A percentile compares a stretch with the other conserved stretches of the same genome.
These are phyloP conservation scores for Volucella inflata DNA, from an alignment of 2,888 invertebrate species.

Conservation along the genomic window DNA sequence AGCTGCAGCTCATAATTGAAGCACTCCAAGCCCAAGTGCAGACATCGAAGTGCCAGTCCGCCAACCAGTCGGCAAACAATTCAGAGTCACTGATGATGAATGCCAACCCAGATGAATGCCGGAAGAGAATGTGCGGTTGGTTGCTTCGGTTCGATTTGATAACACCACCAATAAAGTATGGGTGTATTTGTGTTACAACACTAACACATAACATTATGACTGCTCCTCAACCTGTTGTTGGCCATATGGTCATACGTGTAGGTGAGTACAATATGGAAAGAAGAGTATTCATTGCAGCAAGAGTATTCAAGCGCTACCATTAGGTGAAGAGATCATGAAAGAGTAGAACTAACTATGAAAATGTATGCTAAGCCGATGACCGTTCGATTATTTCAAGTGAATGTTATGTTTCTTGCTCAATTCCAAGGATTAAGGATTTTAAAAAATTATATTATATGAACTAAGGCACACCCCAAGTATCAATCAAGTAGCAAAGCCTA, in stretches of 20 bases:
- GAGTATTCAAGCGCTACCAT: conserved; percentile 16
- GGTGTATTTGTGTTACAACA: conserved; percentile 65
- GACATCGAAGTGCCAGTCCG: conserved; percentile 46
- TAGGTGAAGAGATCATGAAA: conserved; percentile 47
- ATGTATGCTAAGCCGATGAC: conserved; percentile 84
- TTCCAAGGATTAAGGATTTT: not conserved
- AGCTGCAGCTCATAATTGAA: conserved; percentile 1
- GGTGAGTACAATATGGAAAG: not conserved
- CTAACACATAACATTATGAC: conserved; percentile 38
- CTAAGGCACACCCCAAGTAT: too few species aligned
- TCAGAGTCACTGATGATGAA: conserved; percentile 66
- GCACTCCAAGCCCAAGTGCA: conserved; percentile 60
- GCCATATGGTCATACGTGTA: not conserved
- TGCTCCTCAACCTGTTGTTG: conserved; percentile 56
- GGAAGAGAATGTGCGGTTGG: conserved; percentile 74
- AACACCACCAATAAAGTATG: conserved; percentile 45
- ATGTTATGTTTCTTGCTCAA: not conserved
- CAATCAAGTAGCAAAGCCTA: not conserved
- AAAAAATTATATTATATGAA: too few species aligned
- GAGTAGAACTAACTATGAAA: conserved; percentile 68
- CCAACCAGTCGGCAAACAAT: conserved; percentile 38
- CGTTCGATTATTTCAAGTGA: conserved; percentile 76
- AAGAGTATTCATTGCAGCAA: conserved; percentile 8
- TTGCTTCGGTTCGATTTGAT: conserved; percentile 67
- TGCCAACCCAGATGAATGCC: conserved; percentile 70